Evolutionary conservation across 2,113 vertebrate genomes (phyloP).

Genomic region (Saccopteryx leptura): DNA sequence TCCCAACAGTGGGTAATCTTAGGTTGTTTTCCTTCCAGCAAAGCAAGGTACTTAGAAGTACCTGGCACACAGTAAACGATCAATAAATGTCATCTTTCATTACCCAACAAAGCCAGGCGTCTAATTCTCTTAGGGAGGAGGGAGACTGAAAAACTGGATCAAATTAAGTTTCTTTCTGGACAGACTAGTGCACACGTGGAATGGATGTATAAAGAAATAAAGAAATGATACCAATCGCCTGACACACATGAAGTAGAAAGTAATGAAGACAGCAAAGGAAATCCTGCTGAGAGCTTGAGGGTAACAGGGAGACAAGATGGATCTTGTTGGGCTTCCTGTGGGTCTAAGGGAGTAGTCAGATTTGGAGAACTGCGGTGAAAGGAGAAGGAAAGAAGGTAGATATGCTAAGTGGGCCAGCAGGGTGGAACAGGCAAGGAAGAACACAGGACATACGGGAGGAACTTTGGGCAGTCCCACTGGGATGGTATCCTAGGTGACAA

Average conservation of each 20-base stretch:
- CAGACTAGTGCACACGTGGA: not conserved
- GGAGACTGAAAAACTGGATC: not conserved
- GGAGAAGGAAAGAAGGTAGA: not conserved
- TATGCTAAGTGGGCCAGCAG: not conserved
- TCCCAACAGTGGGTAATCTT: not conserved
- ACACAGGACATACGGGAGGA: not conserved
- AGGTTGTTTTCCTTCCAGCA: constrained; percentile 29
- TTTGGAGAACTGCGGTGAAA: not conserved
- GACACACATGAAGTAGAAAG: not conserved
- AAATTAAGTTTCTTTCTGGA: not conserved
- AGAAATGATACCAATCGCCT: not conserved
- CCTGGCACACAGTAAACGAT: not conserved
- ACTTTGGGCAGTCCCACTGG: not conserved
- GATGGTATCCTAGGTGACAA: not conserved
- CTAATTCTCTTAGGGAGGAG: not conserved
- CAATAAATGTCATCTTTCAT: not conserved
- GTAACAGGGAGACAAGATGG: not conserved
- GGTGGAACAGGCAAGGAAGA: not conserved
- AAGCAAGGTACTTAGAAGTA: not conserved
- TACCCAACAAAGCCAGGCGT: not conserved
- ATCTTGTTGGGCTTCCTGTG: not conserved
- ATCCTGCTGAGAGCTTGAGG: not conserved
- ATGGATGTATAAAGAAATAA: not conserved
- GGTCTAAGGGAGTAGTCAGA: not conserved
- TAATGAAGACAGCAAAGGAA: not conserved